These are phyloP conservation scores for Gopherus flavomarginatus DNA, from an alignment of 2,113 vertebrate species.

Conservation along the genomic window DNA sequence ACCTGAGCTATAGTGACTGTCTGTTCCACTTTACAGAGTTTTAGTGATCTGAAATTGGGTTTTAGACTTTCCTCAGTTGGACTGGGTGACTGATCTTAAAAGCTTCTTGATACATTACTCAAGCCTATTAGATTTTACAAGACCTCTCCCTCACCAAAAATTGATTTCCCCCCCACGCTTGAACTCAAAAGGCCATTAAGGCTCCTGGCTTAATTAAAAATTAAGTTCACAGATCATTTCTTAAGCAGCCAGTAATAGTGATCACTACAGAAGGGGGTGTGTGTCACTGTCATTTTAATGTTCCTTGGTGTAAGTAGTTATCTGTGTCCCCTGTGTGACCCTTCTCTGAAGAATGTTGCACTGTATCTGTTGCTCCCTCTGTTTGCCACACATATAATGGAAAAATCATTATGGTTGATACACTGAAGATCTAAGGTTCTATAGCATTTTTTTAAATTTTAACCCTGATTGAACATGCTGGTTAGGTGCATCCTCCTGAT, in stretches of 20 bases:
- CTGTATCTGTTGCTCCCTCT: background rate
- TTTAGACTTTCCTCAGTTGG: slow-evolving; percentile 61
- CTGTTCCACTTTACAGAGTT: slow-evolving; percentile 40
- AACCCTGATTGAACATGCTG: background rate
- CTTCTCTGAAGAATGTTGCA: background rate
- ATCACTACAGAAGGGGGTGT: slow-evolving; percentile 64
- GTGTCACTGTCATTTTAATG: slow-evolving; percentile 62
- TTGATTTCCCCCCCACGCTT: slow-evolving; percentile 52
- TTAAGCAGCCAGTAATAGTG: slow-evolving; percentile 73
- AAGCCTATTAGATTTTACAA: slow-evolving; percentile 33
- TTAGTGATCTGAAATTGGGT: slow-evolving; percentile 65
- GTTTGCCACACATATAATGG: background rate
- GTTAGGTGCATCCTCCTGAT: background rate
- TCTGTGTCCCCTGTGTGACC: slow-evolving; percentile 31
- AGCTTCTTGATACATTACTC: background rate
- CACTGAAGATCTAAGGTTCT: background rate
- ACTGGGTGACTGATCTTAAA: slow-evolving; percentile 37
- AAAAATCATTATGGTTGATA: background rate
- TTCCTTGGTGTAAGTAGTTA: slow-evolving; percentile 25
- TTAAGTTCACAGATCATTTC: slow-evolving; percentile 79
- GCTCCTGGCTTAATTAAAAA: slow-evolving; percentile 79
- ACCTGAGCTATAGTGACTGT: slow-evolving; percentile 65
- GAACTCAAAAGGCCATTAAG: slow-evolving; percentile 68
- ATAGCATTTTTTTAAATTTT: fast-evolving
- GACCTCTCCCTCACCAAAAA: slow-evolving; percentile 52